phyloP scores from a whole-genome alignment of 2,888 invertebrate genomes.

The Lycaena phlaeas region DNA sequence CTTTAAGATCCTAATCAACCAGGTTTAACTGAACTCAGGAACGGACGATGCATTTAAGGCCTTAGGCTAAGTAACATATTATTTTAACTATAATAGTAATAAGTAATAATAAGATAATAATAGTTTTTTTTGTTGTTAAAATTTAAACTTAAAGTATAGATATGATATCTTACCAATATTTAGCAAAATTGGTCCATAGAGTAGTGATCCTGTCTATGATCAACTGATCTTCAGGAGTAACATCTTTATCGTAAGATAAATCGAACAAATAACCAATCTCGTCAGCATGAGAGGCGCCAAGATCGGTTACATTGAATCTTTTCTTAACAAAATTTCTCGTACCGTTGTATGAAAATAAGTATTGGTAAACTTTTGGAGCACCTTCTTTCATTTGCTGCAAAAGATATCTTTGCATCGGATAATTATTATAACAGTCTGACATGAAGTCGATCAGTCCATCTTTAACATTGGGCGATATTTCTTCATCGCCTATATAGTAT shows the following conservation, averaged over 20 bases:
- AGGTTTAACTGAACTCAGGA: too few relatives aligned
- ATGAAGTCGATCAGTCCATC: conserved; percentile 3
- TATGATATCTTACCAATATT: neutral
- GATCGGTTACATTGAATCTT: neutral
- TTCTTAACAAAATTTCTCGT: neutral
- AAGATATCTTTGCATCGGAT: conserved; percentile 3
- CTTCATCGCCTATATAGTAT: conserved; percentile 6
- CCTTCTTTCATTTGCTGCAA: neutral
- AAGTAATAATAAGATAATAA: too few relatives aligned
- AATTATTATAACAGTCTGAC: conserved; percentile 2
- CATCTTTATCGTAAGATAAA: neutral
- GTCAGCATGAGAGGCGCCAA: neutral
- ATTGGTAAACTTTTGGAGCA: conserved; percentile 5
- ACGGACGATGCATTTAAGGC: too few relatives aligned
- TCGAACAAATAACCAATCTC: conserved; percentile 3
- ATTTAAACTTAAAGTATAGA: neutral
- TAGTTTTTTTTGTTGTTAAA: neutral
- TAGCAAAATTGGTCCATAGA: conserved; percentile 2
- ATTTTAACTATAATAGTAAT: too few relatives aligned
- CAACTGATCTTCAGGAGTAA: conserved; percentile 15
- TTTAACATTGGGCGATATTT: neutral
- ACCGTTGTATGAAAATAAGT: conserved; percentile 6
- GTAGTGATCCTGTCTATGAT: conserved; percentile 1
- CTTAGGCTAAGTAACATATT: too few relatives aligned
- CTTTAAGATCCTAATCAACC: too few relatives aligned